Conservation (phyloP, 1,140 invertebrate genomes). For the Delia radicum region DNA sequence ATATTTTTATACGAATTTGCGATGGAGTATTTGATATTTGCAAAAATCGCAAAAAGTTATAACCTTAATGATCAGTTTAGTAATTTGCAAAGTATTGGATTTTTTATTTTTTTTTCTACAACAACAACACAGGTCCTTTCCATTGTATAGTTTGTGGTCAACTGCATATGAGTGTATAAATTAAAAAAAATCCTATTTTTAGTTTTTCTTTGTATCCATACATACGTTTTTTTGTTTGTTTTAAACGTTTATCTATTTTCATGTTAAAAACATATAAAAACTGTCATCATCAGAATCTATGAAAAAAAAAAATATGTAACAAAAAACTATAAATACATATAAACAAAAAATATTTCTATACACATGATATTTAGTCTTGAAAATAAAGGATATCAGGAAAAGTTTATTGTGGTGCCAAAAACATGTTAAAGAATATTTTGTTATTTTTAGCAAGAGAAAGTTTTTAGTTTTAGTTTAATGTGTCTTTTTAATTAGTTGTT, state of each 20-base stretch:
- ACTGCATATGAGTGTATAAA: too few species aligned
- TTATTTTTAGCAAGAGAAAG: neutral
- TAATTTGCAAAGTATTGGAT: neutral
- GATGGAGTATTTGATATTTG: too few species aligned
- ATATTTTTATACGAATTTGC: too few species aligned
- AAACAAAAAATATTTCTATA: neutral
- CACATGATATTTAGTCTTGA: neutral
- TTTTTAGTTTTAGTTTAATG: conserved; percentile 19
- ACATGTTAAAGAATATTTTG: neutral
- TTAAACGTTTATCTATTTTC: neutral
- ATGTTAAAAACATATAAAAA: neutral
- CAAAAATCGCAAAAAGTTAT: too few species aligned
- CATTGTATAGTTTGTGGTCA: too few species aligned
- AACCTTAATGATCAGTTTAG: neutral
- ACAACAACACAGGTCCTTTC: neutral
- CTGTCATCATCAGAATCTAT: neutral
- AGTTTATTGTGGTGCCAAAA: neutral
- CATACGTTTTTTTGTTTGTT: neutral
- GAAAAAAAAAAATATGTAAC: neutral
- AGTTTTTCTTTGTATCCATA: neutral
- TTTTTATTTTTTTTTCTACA: neutral
- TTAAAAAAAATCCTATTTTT: neutral
- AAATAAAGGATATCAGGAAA: neutral
- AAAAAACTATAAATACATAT: neutral
- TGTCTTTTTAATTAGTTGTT: conserved; percentile 24